Percentiles rank a stretch among this genome's conserved stretches.
phyloP scores from a whole-genome alignment of 2,113 vertebrate genomes.

The Thryonomys swinderianus region DNA sequence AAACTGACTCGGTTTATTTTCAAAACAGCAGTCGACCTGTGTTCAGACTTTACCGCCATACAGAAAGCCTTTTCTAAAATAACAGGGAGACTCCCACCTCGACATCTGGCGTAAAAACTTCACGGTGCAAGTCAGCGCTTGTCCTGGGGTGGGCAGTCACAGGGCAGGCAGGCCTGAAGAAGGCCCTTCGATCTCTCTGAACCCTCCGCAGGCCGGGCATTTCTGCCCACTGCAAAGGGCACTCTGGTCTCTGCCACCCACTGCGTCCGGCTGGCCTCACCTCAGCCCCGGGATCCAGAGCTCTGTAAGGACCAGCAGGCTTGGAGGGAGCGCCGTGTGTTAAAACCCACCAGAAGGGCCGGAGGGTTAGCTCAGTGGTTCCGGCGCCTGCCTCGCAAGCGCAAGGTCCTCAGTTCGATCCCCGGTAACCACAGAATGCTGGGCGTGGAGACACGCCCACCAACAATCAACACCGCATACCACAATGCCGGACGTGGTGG shows the following conservation, averaged over 20 bases:
- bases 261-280: too few relatives aligned
- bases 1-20: constrained; percentile 25
- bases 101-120: constrained; percentile 20
- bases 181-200: neutral
- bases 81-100: constrained; percentile 10
- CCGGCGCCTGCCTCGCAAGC: too few relatives aligned
- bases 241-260: too few relatives aligned
- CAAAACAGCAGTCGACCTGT: neutral
- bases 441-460: too few relatives aligned
- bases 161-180: constrained; percentile 25
- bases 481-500: too few relatives aligned
- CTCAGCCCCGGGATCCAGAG: too few relatives aligned
- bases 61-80: constrained; percentile 51
- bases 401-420: too few relatives aligned
- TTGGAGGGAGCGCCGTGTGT: neutral
- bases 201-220: too few relatives aligned
- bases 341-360: constrained; percentile 20
- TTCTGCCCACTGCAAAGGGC: neutral
- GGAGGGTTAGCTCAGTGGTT: too few relatives aligned
- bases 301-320: too few relatives aligned
- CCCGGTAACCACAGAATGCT: too few relatives aligned
- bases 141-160: neutral
- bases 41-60: constrained; percentile 45
- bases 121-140: constrained; percentile 34
- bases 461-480: too few relatives aligned